Evolutionary conservation across 2,113 vertebrate genomes (phyloP).

Genomic region (Ceyx cyanopectus): DNA sequence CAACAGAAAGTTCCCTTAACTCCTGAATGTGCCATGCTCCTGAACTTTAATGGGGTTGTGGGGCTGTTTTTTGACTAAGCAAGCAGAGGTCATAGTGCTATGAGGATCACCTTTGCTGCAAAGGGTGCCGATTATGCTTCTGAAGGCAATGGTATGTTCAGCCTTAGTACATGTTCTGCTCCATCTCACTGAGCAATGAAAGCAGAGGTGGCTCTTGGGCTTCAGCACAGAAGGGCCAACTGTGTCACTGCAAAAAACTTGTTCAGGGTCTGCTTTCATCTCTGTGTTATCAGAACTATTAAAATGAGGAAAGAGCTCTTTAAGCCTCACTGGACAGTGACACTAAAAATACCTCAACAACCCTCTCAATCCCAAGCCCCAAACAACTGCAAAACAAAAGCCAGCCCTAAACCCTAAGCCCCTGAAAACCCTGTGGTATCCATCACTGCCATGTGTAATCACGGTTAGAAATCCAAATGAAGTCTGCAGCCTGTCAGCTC

Average conservation of each 20-base stretch:
- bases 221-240: background rate
- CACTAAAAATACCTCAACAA: constrained; percentile 45
- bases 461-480: constrained; percentile 58
- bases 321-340: constrained; percentile 42
- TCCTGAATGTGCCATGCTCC: background rate
- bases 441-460: constrained; percentile 73
- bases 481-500: constrained; percentile 42
- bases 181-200: constrained; percentile 26
- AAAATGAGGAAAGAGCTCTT: constrained; percentile 49
- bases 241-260: constrained; percentile 60
- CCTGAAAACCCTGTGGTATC: constrained; percentile 55
- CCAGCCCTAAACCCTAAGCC: constrained; percentile 50
- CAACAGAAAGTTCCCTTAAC: background rate
- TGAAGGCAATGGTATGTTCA: background rate
- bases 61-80: background rate
- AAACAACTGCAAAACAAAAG: constrained; percentile 60
- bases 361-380: constrained; percentile 4
- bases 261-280: constrained; percentile 56
- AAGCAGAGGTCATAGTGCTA: constrained; percentile 39
- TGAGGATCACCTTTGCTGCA: constrained; percentile 24
- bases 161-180: constrained; percentile 32
- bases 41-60: background rate
- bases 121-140: background rate
- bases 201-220: constrained; percentile 14
- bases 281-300: constrained; percentile 43